Conservation (phyloP, 1,140 invertebrate genomes). For the Saccostrea cuccullata region DNA sequence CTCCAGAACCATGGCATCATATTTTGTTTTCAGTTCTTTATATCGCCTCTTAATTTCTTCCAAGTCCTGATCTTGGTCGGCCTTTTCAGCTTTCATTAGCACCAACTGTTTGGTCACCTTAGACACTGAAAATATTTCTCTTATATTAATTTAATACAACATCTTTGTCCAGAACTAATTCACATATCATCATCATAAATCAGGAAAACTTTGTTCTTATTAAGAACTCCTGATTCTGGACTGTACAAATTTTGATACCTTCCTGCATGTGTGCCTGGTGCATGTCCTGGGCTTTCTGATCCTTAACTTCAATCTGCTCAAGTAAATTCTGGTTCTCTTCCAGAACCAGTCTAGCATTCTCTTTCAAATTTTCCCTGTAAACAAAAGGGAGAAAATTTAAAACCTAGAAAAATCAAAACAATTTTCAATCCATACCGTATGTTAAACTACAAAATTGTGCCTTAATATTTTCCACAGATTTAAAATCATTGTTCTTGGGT, state of each 20-base stretch:
- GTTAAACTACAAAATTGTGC: not conserved
- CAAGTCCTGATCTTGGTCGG: constrained; percentile 67
- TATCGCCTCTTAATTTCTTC: constrained; percentile 61
- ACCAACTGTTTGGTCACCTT: constrained; percentile 69
- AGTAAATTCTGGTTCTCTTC: constrained; percentile 77
- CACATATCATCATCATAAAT: no score
- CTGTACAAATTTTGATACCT: constrained; percentile 59
- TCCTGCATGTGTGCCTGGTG: constrained; percentile 71
- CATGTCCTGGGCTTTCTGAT: constrained; percentile 72
- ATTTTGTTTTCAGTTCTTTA: constrained; percentile 67
- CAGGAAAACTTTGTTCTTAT: not conserved
- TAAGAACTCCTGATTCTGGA: not conserved
- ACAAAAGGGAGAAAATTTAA: constrained; percentile 1
- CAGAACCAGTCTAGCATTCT: constrained; percentile 75
- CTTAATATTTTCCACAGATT: not conserved
- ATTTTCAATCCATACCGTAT: not conserved
- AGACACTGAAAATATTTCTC: constrained; percentile 60
- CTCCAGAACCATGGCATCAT: constrained; percentile 68
- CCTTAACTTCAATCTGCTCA: constrained; percentile 75
- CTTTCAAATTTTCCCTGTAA: constrained; percentile 73
- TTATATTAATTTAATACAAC: no score
- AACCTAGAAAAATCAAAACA: not conserved
- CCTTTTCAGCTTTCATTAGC: constrained; percentile 65
- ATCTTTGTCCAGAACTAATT: no score
- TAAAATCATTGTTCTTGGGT: not conserved